Evolutionary conservation across 1,140 invertebrate genomes (phyloP), one percentile per base, ranked within the genome.

Genomic region (Ptiloglossa arizonensis): DNA sequence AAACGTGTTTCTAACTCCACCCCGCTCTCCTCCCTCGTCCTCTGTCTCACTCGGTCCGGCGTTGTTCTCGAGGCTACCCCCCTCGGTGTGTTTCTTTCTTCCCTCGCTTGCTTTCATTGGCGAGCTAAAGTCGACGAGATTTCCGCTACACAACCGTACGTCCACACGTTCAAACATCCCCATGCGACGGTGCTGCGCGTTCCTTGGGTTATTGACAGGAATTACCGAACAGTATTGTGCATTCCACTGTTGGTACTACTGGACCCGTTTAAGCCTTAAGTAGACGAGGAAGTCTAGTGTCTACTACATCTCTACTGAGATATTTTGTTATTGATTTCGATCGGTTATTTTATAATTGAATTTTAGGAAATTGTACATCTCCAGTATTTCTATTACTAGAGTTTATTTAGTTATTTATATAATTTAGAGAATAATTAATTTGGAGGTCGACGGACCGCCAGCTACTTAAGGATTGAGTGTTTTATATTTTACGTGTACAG

Each of bases 1-100:
- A 81, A 86, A 76, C 75, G 78, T 75, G 85, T 86, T 86, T 63
- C 82, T 50, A 74, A 80, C 78, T 86, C 63, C 62, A 2, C 1
- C 29, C 64, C 27, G n/a, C 46, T 52, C 27, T 19, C 27, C 41
- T 38, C 44, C 59, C 15, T 29, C 11, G 1, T 9, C 19, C 56
- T 63, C 32, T 57, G 4, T 60, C 24, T 35, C 46, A 4, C 56
- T 50, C 62, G 15, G n/a, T n/a, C n/a, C n/a, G n/a, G 35, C 59
- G 44, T 52, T 76, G 46, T 73, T 67, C n/a, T 69, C 54, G n/a
- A 19, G 32, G 44, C 44, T 54, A 24, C 35, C 62, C 46, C 35
- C 62, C 46, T 41, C 27, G 52, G 35, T 71, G 27, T 41, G 63
- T 52, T 48, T 62, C 71, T 75, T 75, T 78, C 80, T 15, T 24